Evolutionary conservation across 2,113 vertebrate species (phyloP), one percentile per base, ranked within the genome.

Genomic region (Fulica atra): DNA sequence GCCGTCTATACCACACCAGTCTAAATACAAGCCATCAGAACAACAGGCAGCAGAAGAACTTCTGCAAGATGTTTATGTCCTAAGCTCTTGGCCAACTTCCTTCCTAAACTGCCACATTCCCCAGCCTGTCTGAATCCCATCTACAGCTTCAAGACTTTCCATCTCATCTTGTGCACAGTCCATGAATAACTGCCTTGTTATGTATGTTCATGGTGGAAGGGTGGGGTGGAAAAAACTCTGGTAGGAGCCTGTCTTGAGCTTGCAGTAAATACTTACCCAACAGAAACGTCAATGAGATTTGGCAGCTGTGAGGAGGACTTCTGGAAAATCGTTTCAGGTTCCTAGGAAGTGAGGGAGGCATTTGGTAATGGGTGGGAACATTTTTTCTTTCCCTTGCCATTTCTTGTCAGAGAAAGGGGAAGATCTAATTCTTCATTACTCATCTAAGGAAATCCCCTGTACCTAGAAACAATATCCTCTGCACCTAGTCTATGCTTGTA

Each of bases 311-410:
- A 89, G 53, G 40, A 91, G 57, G 77, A 87, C 73, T 96, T 95
- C 94, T 97, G 96, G 91, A 97, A 97, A 97, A 96, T 95, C 23
- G 1, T 92, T 95, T 93, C 91, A 91, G 96, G 95, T 96, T 97
- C 94, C 95, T 96, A 95, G 96, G 96, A 97, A 97, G 93, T 82
- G 84, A 96, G 83, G 24, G 84, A 92, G 81, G 86, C 48, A 86
- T 78, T 93, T 86, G 26, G 69, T 74, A 90, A 93, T 90, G 93
- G 90, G 96, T 90, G 90, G 88, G 88, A 61, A 92, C 26, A 57
- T 33, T 71, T 92, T 78, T 96, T 95, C 48, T 95, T 90, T 86
- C 90, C 86, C 82, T 51, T 94, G 78, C 35, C 54, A 77, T 72
- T 94, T 93, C 82, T 88, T 44, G 76, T 95, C 79, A 72, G 69